phyloP scores from a whole-genome alignment of 2,113 vertebrate genomes.

The Actinemys pallida region DNA sequence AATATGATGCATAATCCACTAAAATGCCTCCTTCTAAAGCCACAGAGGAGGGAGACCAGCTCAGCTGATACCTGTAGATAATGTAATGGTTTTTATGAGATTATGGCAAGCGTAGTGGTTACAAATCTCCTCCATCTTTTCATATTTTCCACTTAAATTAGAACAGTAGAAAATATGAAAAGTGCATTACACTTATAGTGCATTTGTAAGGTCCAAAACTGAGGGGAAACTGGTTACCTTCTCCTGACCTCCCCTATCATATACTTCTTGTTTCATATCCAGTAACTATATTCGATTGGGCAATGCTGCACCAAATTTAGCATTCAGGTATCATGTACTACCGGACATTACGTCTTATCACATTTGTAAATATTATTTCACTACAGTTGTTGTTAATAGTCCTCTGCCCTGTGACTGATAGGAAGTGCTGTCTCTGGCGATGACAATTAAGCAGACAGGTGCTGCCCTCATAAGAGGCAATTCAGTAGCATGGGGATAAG shows the following conservation, averaged over 20 bases:
- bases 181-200: background rate
- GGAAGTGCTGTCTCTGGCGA: background rate
- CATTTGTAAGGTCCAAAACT: background rate
- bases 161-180: background rate
- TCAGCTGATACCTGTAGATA: background rate
- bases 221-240: background rate
- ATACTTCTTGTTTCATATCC: background rate
- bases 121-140: background rate
- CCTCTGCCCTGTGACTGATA: background rate
- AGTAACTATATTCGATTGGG: background rate
- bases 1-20: background rate
- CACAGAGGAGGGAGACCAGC: background rate
- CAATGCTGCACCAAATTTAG: background rate
- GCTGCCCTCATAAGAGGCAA: background rate
- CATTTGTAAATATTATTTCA: background rate
- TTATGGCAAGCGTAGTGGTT: background rate
- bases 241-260: background rate
- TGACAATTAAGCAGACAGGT: conserved; percentile 5
- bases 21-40: background rate
- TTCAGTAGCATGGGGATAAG: background rate
- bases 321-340: background rate
- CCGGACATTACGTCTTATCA: background rate
- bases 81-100: background rate
- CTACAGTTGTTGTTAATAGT: background rate
- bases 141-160: rapidly evolving